Percentiles rank a stretch among this genome's conserved stretches.
phyloP scores from a whole-genome alignment of 2,888 invertebrate genomes.

The Leucania comma region DNA sequence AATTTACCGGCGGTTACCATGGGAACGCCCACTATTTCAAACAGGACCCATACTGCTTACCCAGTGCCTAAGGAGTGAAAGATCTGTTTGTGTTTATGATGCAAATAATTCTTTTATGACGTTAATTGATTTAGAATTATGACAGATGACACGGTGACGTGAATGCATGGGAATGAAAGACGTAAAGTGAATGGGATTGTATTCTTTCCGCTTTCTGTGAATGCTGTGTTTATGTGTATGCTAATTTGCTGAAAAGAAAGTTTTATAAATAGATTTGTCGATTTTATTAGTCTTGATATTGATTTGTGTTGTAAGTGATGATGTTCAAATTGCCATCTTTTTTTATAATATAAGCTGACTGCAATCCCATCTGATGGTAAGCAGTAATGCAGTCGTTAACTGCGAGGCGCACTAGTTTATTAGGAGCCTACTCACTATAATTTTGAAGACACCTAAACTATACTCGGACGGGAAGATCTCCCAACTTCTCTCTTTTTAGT shows the following conservation, averaged over 20 bases:
- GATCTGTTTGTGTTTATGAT: conserved; percentile 61
- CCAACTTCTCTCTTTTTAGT: too few species aligned
- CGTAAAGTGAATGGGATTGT: conserved; percentile 30
- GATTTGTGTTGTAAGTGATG: neutral
- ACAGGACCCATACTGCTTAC: conserved; percentile 32
- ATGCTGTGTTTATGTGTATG: conserved; percentile 9
- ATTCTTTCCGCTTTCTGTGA: conserved; percentile 41
- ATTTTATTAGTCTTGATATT: neutral
- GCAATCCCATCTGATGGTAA: too few species aligned
- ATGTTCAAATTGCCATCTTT: too few species aligned
- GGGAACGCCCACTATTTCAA: conserved; percentile 80
- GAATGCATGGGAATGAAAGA: conserved; percentile 47
- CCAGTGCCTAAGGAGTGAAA: conserved; percentile 50
- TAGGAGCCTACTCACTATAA: too few species aligned
- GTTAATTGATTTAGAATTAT: conserved; percentile 67
- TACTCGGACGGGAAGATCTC: too few species aligned
- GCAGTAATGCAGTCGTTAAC: too few species aligned
- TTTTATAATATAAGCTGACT: too few species aligned
- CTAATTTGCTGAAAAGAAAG: conserved; percentile 28
- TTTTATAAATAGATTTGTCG: neutral
- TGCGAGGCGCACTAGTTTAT: too few species aligned
- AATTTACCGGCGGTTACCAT: conserved; percentile 83
- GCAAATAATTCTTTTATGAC: conserved; percentile 58
- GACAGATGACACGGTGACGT: conserved; percentile 54
- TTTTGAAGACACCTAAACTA: too few species aligned